A percentile compares a stretch with the other conserved stretches of the same genome.
Conservation (phyloP, 2,797 vertebrate species). For the Danio choprae region DNA sequence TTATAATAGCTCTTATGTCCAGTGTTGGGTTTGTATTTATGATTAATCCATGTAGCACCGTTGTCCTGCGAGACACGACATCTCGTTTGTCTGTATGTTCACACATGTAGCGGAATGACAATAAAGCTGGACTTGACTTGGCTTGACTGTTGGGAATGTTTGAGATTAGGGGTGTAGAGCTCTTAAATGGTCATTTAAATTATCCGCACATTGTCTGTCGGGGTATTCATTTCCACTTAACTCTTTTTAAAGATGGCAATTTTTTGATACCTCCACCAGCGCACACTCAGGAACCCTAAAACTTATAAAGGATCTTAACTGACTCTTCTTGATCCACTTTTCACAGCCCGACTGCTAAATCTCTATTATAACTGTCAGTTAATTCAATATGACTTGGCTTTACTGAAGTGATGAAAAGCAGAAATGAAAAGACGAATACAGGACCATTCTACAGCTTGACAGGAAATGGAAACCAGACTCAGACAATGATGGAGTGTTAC, state of each 20-base stretch:
- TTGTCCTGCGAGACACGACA: too few relatives aligned
- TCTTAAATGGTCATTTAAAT: not conserved
- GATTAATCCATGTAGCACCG: too few relatives aligned
- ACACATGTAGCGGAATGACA: too few relatives aligned
- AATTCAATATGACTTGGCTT: conserved; percentile 34
- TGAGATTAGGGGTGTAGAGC: too few relatives aligned
- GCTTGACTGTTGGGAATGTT: too few relatives aligned
- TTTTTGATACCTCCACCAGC: not conserved
- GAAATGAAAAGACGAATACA: conserved; percentile 35
- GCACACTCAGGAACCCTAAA: not conserved
- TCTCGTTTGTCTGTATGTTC: too few relatives aligned
- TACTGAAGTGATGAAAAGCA: conserved; percentile 17
- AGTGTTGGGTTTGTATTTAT: too few relatives aligned
- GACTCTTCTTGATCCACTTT: not conserved
- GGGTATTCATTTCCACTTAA: not conserved
- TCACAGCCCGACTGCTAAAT: conserved; percentile 17
- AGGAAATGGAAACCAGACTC: conserved; percentile 53
- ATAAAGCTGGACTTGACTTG: too few relatives aligned
- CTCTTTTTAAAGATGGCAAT: conserved; percentile 1
- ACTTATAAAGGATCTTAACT: not conserved
- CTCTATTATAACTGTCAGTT: conserved; percentile 43
- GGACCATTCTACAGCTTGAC: conserved; percentile 35
- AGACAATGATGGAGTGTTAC: conserved; percentile 3
- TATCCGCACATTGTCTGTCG: not conserved
- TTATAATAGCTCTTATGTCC: too few relatives aligned